Evolutionary conservation across 2,888 invertebrate genomes (phyloP).

Genomic region (Sturmia bella): DNA sequence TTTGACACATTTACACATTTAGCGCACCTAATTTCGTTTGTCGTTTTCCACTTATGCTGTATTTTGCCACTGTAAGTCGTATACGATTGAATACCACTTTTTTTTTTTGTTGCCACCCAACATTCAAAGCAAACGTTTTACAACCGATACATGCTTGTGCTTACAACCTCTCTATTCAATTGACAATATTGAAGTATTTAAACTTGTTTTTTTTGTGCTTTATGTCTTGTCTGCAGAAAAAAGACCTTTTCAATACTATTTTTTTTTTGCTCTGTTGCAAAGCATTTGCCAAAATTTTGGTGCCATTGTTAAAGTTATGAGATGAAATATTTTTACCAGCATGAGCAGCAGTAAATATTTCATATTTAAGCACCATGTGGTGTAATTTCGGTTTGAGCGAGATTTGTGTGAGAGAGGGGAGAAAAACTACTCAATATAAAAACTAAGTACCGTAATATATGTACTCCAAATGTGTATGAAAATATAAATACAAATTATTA

Average conservation of each 20-base stretch:
- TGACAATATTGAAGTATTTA: slow-evolving; percentile 37
- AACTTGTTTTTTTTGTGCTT: background rate
- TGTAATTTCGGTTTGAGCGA: slow-evolving; percentile 33
- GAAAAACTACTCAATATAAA: slow-evolving; percentile 14
- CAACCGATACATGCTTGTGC: slow-evolving; percentile 13
- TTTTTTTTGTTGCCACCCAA: background rate
- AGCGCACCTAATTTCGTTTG: background rate
- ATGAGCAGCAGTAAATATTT: slow-evolving; percentile 39
- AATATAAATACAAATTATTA: slow-evolving; percentile 68
- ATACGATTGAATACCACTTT: too few relatives aligned
- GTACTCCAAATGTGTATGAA: slow-evolving; percentile 60
- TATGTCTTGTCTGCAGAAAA: background rate
- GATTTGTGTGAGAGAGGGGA: background rate
- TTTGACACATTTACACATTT: background rate
- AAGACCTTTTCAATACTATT: slow-evolving; percentile 10
- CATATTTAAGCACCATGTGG: slow-evolving; percentile 43
- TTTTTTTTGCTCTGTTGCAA: slow-evolving; percentile 3
- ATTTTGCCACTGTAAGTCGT: too few relatives aligned
- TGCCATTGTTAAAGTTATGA: slow-evolving; percentile 3
- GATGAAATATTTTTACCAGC: background rate
- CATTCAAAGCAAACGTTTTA: slow-evolving; percentile 13
- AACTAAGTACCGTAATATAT: slow-evolving; percentile 41
- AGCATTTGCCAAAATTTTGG: slow-evolving; percentile 12
- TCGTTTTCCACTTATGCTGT: too few relatives aligned
- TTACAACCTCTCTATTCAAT: slow-evolving; percentile 33